Base-by-base conservation (phyloP, 2,888 invertebrate species). In the Lumbricus terrestris region DNA sequence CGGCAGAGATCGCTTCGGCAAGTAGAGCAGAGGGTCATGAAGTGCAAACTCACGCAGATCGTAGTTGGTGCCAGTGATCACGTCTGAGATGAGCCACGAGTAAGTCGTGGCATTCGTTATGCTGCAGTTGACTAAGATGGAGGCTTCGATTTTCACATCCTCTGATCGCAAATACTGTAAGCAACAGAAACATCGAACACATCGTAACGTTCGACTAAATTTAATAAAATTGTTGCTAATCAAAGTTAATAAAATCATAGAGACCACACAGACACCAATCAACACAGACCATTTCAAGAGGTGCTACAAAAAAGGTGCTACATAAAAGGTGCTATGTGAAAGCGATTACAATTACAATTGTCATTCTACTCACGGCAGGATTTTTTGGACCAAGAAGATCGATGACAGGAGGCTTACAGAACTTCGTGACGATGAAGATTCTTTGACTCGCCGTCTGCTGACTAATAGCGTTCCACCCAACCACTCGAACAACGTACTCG, bases 51-150 rank as follows among this genome's bases (percentile, higher is more conserved):
- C 37, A 15, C 90, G 37, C 6, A 92, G 88, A 15, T 88, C 82
- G 35, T 89, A n/a, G 18, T 88, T 82, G 37, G 83, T 38, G 29
- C 47, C 90, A 29, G 90, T 90, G 54, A 29, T 38, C 18, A 90
- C 90, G 37, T 92, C 91, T 23, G 90, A 90, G 33, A 94, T 83
- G 15, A 89, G 90, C 94, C 94, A 94, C 37, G 88, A 91, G 91
- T 93, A 94, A 23, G 88, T 90, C n/a, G 93, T 90, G 18, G 89
- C 88, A 29, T 90, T 90, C 2, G 93, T 93, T 33, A 93, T 91
- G 85, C 92, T 92, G 91, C 94, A 94, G 91, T 93, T 92, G 34
- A 93, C 91, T 18, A 90, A 90, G n/a, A 94, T 91, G 85, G 92
- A 92, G 2, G 93, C 93, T 90, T 94, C 94, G 29, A 94, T 90